Conservation (phyloP, 2,113 vertebrate species). For the Nothobranchius furzeri region DNA sequence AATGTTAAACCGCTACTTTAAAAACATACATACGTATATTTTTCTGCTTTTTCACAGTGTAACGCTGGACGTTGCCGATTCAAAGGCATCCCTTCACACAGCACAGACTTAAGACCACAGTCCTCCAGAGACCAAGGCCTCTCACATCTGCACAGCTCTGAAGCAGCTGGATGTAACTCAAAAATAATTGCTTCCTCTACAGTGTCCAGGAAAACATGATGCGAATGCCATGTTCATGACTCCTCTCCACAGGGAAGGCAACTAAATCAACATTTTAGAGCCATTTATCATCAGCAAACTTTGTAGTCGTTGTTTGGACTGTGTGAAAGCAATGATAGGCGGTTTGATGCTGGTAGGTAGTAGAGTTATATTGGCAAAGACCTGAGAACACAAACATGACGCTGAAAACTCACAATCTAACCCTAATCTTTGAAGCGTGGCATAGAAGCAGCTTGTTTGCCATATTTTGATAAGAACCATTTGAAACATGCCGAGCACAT, state of each 20-base stretch:
- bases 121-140: conserved; percentile 76
- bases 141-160: conserved; percentile 80
- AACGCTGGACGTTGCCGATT: conserved; percentile 35
- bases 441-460: neutral
- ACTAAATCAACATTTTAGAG: conserved; percentile 60
- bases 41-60: neutral
- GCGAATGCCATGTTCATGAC: conserved; percentile 74
- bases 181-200: conserved; percentile 85
- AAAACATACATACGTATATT: conserved; percentile 28
- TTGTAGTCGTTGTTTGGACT: conserved; percentile 35
- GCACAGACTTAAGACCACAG: conserved; percentile 73
- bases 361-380: conserved; percentile 2
- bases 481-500: neutral
- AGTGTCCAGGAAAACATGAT: conserved; percentile 65
- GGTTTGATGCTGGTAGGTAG: neutral
- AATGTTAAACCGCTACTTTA: conserved; percentile 17
- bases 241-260: conserved; percentile 53
- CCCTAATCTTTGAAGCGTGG: neutral
- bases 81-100: conserved; percentile 74
- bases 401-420: neutral
- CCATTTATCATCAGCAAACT: conserved; percentile 50
- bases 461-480: neutral
- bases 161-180: conserved; percentile 86
- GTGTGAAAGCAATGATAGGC: neutral
- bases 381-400: neutral